Conservation (phyloP, 35 echinoderm and acorn worm genomes). For the Eucidaris tribuloides region DNA sequence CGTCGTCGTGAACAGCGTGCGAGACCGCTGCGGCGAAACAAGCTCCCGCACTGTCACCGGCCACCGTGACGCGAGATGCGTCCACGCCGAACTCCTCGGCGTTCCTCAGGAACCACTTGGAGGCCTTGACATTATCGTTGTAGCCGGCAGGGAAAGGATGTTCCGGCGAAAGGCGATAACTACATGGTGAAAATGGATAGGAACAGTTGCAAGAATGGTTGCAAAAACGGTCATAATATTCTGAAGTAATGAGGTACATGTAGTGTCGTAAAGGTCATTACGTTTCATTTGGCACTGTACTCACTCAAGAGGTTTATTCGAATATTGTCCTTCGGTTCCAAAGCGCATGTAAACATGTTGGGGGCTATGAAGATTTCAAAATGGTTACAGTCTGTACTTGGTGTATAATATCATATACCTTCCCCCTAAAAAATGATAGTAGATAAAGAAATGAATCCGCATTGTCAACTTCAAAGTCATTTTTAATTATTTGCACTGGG, state of each 20-base stretch:
- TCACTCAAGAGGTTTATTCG: not conserved
- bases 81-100: constrained; percentile 42
- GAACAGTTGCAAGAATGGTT: not conserved
- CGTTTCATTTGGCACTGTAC: too few relatives aligned
- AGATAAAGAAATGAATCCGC: too few relatives aligned
- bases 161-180: constrained; percentile 81
- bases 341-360: not conserved
- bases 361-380: too few relatives aligned
- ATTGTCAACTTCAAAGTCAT: too few relatives aligned
- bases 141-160: constrained; percentile 69
- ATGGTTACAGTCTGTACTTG: too few relatives aligned
- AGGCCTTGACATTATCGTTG: constrained; percentile 63
- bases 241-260: too few relatives aligned
- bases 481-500: too few relatives aligned
- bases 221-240: not conserved
- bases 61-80: constrained; percentile 41
- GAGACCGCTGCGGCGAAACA: constrained; percentile 53
- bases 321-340: not conserved
- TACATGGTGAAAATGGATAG: not conserved
- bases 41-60: constrained; percentile 82
- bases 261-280: not conserved
- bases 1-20: constrained; percentile 51
- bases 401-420: too few relatives aligned
- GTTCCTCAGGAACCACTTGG: constrained; percentile 66
- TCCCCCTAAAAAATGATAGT: too few relatives aligned